Evolutionary conservation across 2,113 vertebrate species (phyloP).

Genomic region (Phrynosoma blainvillii): DNA sequence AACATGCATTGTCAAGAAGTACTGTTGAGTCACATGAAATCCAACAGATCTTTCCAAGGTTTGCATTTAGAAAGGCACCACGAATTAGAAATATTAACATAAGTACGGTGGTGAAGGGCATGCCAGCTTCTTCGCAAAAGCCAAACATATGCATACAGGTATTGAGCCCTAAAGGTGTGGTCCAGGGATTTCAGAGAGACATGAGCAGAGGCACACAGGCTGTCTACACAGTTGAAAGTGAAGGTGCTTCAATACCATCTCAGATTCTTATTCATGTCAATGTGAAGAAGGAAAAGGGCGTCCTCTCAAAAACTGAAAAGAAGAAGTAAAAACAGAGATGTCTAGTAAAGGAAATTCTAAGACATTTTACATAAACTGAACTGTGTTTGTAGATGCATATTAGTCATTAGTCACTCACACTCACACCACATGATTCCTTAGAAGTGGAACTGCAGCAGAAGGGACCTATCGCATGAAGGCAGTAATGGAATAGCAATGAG

Average conservation of each 20-base stretch:
- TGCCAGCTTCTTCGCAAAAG: not conserved
- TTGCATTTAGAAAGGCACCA: not conserved
- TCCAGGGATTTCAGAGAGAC: conserved; percentile 3
- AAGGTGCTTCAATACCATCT: not conserved
- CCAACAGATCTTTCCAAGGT: not conserved
- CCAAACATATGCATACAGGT: accelerated
- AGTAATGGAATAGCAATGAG: too few relatives aligned
- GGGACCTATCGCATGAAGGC: too few relatives aligned
- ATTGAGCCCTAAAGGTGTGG: not conserved
- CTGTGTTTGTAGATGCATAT: not conserved
- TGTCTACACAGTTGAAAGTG: not conserved
- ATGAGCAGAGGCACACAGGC: accelerated
- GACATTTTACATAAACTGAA: not conserved
- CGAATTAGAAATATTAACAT: not conserved
- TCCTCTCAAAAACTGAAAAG: accelerated
- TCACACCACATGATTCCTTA: too few relatives aligned
- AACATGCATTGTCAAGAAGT: not conserved
- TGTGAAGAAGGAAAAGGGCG: not conserved
- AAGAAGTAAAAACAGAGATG: not conserved
- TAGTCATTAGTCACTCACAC: too few relatives aligned
- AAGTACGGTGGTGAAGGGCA: not conserved
- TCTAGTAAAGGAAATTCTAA: not conserved
- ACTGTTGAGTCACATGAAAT: not conserved
- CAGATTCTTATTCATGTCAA: not conserved
- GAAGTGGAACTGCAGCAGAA: too few relatives aligned